These are phyloP conservation scores for Prostheceraeus crozeri DNA, from an alignment of 2,888 invertebrate species.

Conservation along the genomic window DNA sequence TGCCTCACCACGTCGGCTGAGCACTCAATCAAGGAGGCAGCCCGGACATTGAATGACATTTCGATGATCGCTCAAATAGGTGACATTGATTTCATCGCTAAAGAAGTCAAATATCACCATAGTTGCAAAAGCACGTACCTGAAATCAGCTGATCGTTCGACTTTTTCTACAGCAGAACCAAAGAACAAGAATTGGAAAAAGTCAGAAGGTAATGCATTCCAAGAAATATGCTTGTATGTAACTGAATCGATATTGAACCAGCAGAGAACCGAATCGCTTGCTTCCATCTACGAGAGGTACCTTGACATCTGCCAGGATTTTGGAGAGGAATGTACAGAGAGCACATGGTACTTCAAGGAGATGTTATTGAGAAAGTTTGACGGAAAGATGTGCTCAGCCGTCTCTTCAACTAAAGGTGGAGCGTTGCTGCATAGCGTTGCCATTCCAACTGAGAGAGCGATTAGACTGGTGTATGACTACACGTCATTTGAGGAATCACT, in stretches of 20 bases:
- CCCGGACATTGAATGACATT: neutral
- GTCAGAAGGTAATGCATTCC: neutral
- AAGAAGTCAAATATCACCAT: neutral
- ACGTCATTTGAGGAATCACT: neutral
- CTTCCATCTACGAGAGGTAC: neutral
- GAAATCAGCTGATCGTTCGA: slow-evolving; percentile 17
- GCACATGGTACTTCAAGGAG: slow-evolving; percentile 1
- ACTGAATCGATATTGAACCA: neutral
- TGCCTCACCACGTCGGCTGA: slow-evolving; percentile 6
- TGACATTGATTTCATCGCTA: neutral
- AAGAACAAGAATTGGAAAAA: neutral
- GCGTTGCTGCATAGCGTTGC: neutral
- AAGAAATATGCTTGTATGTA: slow-evolving; percentile 3
- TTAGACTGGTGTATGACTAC: neutral
- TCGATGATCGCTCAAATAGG: neutral
- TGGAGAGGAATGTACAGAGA: neutral
- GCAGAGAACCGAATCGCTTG: neutral
- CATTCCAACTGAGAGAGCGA: slow-evolving; percentile 1
- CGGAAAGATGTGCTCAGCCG: neutral
- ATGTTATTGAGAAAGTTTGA: slow-evolving; percentile 4
- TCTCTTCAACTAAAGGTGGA: neutral
- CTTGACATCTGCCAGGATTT: slow-evolving; percentile 7
- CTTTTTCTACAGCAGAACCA: slow-evolving; percentile 5
- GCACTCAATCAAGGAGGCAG: slow-evolving; percentile 4
- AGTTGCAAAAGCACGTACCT: neutral